phyloP scores from a whole-genome alignment of 2,113 vertebrate species.

The Myiagra hebetior region DNA sequence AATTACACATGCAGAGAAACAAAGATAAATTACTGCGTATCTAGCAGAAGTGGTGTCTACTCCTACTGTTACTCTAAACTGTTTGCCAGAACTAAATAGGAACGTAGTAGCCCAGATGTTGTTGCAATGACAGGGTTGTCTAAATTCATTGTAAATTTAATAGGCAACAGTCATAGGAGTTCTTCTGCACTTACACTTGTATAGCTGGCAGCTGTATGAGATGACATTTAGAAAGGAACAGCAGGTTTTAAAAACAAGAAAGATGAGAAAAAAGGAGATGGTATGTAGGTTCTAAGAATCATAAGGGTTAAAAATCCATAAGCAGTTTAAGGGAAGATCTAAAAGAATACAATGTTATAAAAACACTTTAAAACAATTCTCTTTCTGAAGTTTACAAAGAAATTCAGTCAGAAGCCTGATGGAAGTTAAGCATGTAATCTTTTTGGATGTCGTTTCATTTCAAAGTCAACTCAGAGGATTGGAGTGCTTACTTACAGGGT shows the following conservation, averaged over 20 bases:
- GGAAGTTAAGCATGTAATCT: background rate
- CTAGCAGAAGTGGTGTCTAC: background rate
- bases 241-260: background rate
- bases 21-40: background rate
- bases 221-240: background rate
- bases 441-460: background rate
- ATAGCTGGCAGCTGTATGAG: background rate
- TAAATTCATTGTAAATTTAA: conserved; percentile 18
- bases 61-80: background rate
- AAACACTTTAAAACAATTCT: background rate
- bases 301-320: background rate
- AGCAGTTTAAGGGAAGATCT: background rate
- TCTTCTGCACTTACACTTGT: background rate
- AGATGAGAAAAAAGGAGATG: background rate
- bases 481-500: background rate
- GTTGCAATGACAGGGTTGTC: background rate
- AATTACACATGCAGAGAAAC: background rate
- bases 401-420: background rate
- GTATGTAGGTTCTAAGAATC: background rate
- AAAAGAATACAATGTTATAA: background rate
- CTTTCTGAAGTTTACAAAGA: background rate
- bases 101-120: conserved; percentile 25
- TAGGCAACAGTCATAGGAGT: background rate
- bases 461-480: background rate
- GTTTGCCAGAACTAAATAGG: background rate